These are phyloP conservation scores for Malthinus seriepunctatus DNA, from an alignment of 2,888 invertebrate genomes.

Conservation along the genomic window DNA sequence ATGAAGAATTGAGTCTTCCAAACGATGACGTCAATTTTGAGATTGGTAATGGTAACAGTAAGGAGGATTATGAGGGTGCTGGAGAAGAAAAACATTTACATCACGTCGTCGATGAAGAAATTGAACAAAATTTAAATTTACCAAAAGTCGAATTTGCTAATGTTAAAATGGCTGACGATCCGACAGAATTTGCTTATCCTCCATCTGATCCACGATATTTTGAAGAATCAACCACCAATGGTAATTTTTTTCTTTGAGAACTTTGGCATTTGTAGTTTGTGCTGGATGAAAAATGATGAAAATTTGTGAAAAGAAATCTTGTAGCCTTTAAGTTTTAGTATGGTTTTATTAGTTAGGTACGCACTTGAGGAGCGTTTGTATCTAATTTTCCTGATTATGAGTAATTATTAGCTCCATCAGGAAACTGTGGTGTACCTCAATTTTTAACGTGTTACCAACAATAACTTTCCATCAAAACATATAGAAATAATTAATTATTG, in stretches of 20 bases:
- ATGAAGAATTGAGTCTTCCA: slow-evolving; percentile 40
- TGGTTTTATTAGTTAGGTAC: not conserved
- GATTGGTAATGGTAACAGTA: not conserved
- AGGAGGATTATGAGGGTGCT: not conserved
- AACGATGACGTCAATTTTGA: slow-evolving; percentile 20
- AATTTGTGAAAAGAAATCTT: too few relatives aligned
- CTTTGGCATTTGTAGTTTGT: not conserved
- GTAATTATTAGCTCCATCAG: too few relatives aligned
- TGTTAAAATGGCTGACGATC: slow-evolving; percentile 41
- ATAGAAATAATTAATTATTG: too few relatives aligned
- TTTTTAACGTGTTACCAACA: too few relatives aligned
- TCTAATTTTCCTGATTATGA: not conserved
- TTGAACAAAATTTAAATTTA: slow-evolving; percentile 26
- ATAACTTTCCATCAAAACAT: too few relatives aligned
- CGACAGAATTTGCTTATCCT: slow-evolving; percentile 49
- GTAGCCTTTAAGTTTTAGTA: not conserved
- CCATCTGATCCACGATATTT: slow-evolving; percentile 52
- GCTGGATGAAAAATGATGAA: not conserved
- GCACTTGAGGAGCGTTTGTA: not conserved
- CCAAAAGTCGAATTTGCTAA: slow-evolving; percentile 31
- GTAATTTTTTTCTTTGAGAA: slow-evolving; percentile 15
- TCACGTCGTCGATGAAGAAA: slow-evolving; percentile 25
- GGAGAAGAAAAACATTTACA: not conserved
- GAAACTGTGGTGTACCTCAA: too few relatives aligned
- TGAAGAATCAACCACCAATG: slow-evolving; percentile 31